Base-by-base conservation (phyloP, 2,113 vertebrate genomes). In the Oenanthe oenanthe region DNA sequence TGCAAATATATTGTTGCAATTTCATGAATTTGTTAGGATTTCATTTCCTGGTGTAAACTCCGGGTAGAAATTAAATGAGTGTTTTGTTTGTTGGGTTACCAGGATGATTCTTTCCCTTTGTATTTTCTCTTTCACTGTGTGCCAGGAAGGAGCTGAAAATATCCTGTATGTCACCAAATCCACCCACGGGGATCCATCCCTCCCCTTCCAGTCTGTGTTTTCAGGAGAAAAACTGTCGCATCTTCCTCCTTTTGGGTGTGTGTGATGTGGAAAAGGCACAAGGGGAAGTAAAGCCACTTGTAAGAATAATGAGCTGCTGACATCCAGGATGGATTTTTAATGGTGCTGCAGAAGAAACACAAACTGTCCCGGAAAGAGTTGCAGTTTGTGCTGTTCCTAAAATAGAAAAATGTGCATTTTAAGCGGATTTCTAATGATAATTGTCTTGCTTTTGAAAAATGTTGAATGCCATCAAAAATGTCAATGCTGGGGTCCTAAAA, bases 271-370 rank as follows among this genome's bases (percentile, higher is more conserved):
- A 75, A 60, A 81, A 79, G 84, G 38, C 56, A 51, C 38, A 81
- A 92, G 71, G 60, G 43, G 56, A 80, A 73, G 43, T 61, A 31
- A 72, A 66, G 63, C 47, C 63, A 9, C 60, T 86, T 38, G 43
- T 87, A 53, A 91, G 68, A 89, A 57, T 79, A 91, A 96, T 62
- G 51, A 90, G 48, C 65, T 91, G 84, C 71, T 97, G 88, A 94
- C 77, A 88, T 71, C 50, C 62, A 6, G 43, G 20, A 73, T 84
- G n/a, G 73, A n/a, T 63, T 90, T 95, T 91, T 89, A 85, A 72
- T 45, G 36, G 45, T n/a, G 34, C 75, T 61, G 73, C 68, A 90
- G 60, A 24, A 95, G 81, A 85, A 86, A 85, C 53, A 95, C 54
- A 72, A 79, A 86, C 45, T 77, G 58, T 82, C 47, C 78, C 6